A percentile compares a stretch with the other conserved stretches of the same genome.
phyloP scores from a whole-genome alignment of 2,888 invertebrate genomes.

The Lithophane ornitopus region DNA sequence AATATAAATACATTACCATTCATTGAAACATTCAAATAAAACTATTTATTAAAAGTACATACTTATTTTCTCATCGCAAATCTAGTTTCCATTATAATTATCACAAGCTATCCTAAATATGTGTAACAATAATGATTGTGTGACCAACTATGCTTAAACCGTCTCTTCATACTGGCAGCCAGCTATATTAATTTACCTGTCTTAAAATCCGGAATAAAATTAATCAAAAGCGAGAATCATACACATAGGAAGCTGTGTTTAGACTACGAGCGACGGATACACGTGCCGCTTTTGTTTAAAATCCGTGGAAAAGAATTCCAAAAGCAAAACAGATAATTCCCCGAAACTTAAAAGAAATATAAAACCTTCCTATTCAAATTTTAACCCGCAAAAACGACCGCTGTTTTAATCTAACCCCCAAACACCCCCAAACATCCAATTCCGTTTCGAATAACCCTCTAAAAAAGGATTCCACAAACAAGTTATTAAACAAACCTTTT shows the following conservation, averaged over 20 bases:
- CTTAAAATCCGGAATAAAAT: conserved; percentile 10
- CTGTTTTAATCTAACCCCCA: conserved; percentile 53
- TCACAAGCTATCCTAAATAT: conserved; percentile 13
- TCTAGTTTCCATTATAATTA: background rate
- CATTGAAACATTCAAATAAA: too few relatives aligned
- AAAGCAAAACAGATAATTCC: conserved; percentile 27
- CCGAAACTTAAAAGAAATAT: conserved; percentile 36
- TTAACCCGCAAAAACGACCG: conserved; percentile 24
- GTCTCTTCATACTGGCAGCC: background rate
- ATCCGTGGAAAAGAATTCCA: background rate
- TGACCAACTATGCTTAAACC: background rate
- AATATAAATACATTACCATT: too few relatives aligned
- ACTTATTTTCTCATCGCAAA: background rate
- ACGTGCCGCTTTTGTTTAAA: conserved; percentile 2
- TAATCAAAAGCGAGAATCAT: conserved; percentile 6
- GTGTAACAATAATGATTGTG: background rate
- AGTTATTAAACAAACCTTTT: conserved; percentile 65
- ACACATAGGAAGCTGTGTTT: background rate
- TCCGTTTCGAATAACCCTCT: conserved; percentile 50
- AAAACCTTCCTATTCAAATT: conserved; percentile 36
- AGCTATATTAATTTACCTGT: background rate
- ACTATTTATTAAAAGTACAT: too few relatives aligned
- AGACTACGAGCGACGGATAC: background rate
- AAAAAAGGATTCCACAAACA: conserved; percentile 56
- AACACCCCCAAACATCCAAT: conserved; percentile 56